A percentile compares a stretch with the other conserved stretches of the same genome.
Conservation (phyloP, 2,888 invertebrate genomes). For the Ramazzottius varieornatus region DNA sequence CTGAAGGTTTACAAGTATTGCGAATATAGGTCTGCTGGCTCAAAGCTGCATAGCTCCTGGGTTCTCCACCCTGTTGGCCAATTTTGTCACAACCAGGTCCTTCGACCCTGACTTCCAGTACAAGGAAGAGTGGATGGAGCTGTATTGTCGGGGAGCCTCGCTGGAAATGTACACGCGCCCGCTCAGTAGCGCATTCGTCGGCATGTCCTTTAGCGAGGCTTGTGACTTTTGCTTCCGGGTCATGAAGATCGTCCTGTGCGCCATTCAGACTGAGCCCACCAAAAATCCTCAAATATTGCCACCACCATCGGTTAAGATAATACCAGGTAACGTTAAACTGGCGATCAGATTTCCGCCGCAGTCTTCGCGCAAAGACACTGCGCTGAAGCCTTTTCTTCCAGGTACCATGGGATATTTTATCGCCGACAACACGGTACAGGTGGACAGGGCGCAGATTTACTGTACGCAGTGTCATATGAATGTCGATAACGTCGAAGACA, state of each 20-base stretch:
- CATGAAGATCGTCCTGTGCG: neutral
- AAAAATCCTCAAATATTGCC: neutral
- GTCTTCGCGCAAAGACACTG: no score
- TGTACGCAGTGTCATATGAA: neutral
- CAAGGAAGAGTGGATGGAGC: neutral
- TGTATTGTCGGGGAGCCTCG: neutral
- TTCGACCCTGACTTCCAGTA: slow-evolving; percentile 2
- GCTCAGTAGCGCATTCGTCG: neutral
- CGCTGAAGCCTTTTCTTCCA: neutral
- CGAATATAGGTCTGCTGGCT: slow-evolving; percentile 10
- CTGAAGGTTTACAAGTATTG: no score
- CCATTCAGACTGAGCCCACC: neutral
- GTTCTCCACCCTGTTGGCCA: slow-evolving; percentile 9
- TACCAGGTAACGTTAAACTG: no score
- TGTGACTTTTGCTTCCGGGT: neutral
- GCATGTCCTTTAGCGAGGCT: neutral
- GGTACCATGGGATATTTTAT: neutral
- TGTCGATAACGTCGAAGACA: neutral
- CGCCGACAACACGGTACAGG: neutral
- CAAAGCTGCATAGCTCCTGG: slow-evolving; percentile 12
- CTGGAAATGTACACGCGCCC: neutral
- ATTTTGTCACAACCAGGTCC: slow-evolving; percentile 10
- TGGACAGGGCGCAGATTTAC: neutral
- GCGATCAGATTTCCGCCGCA: no score
- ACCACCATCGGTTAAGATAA: neutral